These are phyloP conservation scores for Psammodynastes pulverulentus DNA, from an alignment of 2,113 vertebrate genomes.

Conservation along the genomic window DNA sequence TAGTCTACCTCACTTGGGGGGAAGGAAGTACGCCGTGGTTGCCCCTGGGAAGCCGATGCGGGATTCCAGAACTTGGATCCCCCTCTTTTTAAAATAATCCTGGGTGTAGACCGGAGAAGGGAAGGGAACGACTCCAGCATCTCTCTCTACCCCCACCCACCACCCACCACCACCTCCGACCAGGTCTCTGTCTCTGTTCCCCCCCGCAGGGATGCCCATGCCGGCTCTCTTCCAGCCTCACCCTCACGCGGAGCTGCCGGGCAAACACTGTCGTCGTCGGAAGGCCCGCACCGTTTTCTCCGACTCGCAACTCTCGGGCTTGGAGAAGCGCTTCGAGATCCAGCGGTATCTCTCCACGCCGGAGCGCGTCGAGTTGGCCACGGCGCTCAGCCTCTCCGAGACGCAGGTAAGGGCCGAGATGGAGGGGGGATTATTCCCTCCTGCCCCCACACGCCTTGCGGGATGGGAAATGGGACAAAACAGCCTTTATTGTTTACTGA, in stretches of 20 bases:
- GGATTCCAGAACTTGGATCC: neutral
- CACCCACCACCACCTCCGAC: no score
- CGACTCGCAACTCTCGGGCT: slow-evolving; percentile 92
- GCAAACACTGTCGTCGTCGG: slow-evolving; percentile 92
- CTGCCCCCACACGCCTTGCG: rapidly evolving
- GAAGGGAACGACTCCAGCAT: neutral
- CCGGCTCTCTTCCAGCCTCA: slow-evolving; percentile 89
- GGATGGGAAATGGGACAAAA: neutral
- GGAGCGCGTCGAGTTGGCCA: slow-evolving; percentile 93
- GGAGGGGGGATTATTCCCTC: neutral
- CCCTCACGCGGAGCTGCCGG: slow-evolving; percentile 84
- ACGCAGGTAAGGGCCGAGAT: slow-evolving; percentile 81
- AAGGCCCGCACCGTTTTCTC: slow-evolving; percentile 97
- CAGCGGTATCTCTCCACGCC: slow-evolving; percentile 96
- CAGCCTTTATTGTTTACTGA: neutral
- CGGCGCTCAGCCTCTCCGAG: slow-evolving; percentile 95
- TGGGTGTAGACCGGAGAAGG: neutral
- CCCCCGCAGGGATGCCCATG: slow-evolving; percentile 86
- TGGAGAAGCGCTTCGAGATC: slow-evolving; percentile 95
- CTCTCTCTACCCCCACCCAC: neutral
- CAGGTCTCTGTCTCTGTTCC: neutral
- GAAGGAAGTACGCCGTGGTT: rapidly evolving
- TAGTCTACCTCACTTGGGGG: neutral
- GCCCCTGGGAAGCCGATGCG: neutral
- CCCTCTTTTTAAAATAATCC: neutral